phyloP scores from a whole-genome alignment of 2,113 vertebrate species.

The Copsychus sechellarum region DNA sequence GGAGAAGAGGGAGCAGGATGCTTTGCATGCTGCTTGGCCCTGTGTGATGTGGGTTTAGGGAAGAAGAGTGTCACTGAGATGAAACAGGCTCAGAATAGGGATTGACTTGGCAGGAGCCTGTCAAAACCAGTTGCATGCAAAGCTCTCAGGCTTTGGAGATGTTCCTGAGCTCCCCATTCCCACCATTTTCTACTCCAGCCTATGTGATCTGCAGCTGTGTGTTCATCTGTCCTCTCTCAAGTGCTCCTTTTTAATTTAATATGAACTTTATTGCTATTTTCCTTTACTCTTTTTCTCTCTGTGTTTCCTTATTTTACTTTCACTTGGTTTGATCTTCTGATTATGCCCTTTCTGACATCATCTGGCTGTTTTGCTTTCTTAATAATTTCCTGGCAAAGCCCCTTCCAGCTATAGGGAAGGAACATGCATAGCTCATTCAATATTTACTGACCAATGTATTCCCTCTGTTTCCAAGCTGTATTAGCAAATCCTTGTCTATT shows the following conservation, averaged over 20 bases:
- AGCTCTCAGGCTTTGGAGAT: not conserved
- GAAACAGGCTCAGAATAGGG: not conserved
- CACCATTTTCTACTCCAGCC: not conserved
- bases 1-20: not conserved
- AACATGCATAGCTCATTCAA: rapidly evolving
- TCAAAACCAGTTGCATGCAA: not conserved
- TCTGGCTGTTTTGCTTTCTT: not conserved
- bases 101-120: not conserved
- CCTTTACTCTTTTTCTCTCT: not conserved
- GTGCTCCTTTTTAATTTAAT: not conserved
- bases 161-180: not conserved
- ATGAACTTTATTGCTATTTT: not conserved
- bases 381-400: not conserved
- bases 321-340: not conserved
- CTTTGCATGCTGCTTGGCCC: not conserved
- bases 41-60: conserved; percentile 3
- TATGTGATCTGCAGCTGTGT: not conserved
- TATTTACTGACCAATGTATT: not conserved
- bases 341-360: not conserved
- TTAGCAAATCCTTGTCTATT: not conserved
- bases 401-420: not conserved
- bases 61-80: not conserved
- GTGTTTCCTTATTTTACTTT: not conserved
- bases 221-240: not conserved
- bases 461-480: not conserved